These are phyloP conservation scores for Drosophila subpulchrella DNA, from an alignment of 1,140 invertebrate species.

Conservation along the genomic window DNA sequence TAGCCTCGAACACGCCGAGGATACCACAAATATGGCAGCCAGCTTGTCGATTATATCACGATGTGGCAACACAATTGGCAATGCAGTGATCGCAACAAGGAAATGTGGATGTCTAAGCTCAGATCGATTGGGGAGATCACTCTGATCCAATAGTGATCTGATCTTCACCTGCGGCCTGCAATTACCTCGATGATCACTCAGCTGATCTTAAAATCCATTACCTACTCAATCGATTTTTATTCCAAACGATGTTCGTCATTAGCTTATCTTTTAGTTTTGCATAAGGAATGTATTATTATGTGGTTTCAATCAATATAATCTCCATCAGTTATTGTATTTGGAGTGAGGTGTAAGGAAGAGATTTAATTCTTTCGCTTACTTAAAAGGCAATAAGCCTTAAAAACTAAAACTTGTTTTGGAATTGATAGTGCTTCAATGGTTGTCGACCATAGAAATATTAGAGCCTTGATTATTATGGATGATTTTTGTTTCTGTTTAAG, in stretches of 20 bases:
- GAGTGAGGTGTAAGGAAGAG: too few relatives aligned
- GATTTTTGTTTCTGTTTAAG: too few relatives aligned
- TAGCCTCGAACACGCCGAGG: conserved; percentile 33
- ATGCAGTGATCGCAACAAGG: conserved; percentile 5
- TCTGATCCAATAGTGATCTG: conserved; percentile 6
- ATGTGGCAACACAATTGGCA: conserved; percentile 23
- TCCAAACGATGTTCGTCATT: background rate
- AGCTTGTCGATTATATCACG: conserved; percentile 14
- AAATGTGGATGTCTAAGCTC: background rate
- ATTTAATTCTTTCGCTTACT: too few relatives aligned
- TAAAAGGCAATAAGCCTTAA: too few relatives aligned
- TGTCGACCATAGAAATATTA: too few relatives aligned
- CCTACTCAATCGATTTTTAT: background rate
- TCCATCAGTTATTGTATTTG: too few relatives aligned
- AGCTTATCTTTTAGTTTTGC: background rate
- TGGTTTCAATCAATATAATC: too few relatives aligned
- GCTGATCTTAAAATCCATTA: background rate
- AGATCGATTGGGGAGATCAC: background rate
- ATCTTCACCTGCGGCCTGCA: conserved; percentile 4
- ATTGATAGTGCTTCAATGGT: too few relatives aligned
- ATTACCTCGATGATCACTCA: conserved; percentile 9
- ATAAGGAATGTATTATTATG: background rate
- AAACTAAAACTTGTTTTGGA: too few relatives aligned
- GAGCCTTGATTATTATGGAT: too few relatives aligned
- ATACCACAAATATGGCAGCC: conserved; percentile 12